Conservation (phyloP, 2,888 invertebrate genomes). For the Oegoconia quadripuncta region DNA sequence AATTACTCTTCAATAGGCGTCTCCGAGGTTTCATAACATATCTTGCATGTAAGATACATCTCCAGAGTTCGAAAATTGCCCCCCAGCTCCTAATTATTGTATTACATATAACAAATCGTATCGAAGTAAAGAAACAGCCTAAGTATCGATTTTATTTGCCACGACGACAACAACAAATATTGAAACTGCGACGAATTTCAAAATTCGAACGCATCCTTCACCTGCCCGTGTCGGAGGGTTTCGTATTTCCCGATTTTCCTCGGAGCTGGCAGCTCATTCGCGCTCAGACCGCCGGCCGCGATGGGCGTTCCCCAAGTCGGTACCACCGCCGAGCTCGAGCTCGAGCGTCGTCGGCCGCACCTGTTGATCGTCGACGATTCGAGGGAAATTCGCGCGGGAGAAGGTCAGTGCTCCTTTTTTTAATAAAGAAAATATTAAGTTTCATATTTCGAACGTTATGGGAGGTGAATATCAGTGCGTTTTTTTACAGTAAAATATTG, state of each 20-base stretch:
- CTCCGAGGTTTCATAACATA: too few species aligned
- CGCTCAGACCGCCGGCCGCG: constrained; percentile 68
- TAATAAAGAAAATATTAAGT: neutral
- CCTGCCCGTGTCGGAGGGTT: neutral
- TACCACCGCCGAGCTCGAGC: constrained; percentile 52
- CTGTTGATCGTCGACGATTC: constrained; percentile 75
- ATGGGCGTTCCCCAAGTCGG: constrained; percentile 66
- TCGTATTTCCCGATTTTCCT: constrained; percentile 1
- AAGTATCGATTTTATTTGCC: too few species aligned
- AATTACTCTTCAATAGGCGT: too few species aligned
- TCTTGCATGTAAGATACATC: too few species aligned
- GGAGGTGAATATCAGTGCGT: too few species aligned
- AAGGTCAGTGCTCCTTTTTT: constrained; percentile 49
- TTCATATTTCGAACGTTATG: neutral
- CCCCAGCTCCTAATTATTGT: too few species aligned
- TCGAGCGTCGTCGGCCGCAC: constrained; percentile 58
- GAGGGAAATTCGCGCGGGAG: constrained; percentile 54
- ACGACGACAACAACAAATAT: too few species aligned
- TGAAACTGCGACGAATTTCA: too few species aligned
- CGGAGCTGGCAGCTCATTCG: constrained; percentile 46
- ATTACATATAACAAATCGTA: too few species aligned
- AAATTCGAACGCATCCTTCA: neutral
- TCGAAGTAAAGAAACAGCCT: too few species aligned
- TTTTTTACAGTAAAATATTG: too few species aligned
- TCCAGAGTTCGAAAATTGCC: too few species aligned